Percentiles rank a stretch among this genome's conserved stretches.
Conservation (phyloP, 2,113 vertebrate genomes). For the Gymnobelideus leadbeateri region DNA sequence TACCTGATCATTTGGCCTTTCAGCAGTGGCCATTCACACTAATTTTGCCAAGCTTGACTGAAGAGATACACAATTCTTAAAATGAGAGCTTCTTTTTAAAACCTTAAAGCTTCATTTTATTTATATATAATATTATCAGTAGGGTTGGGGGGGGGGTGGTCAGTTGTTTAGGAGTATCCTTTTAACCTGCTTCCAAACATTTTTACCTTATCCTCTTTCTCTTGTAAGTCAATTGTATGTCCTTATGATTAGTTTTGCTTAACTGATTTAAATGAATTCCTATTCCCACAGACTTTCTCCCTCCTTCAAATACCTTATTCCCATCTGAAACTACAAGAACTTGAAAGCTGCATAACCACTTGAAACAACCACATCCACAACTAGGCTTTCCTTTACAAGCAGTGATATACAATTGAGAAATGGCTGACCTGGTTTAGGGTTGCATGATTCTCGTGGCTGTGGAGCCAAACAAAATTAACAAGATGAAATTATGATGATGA, state of each 20-base stretch:
- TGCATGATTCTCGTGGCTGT: background rate
- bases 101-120: background rate
- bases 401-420: background rate
- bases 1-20: background rate
- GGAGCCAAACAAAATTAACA: background rate
- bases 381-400: background rate
- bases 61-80: background rate
- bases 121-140: background rate
- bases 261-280: background rate
- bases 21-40: background rate
- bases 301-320: background rate
- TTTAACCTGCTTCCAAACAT: background rate
- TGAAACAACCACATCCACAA: background rate
- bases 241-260: background rate
- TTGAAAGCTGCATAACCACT: background rate
- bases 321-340: background rate
- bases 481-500: background rate
- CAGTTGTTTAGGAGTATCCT: background rate
- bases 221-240: background rate
- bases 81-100: background rate
- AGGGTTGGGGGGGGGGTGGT: background rate
- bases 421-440: background rate
- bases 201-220: background rate
- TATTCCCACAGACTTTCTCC: background rate
- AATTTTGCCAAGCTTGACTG: background rate